These are phyloP conservation scores for Apostichopus californicus DNA, from an alignment of 35 echinoderm and acorn worm species.

Conservation along the genomic window DNA sequence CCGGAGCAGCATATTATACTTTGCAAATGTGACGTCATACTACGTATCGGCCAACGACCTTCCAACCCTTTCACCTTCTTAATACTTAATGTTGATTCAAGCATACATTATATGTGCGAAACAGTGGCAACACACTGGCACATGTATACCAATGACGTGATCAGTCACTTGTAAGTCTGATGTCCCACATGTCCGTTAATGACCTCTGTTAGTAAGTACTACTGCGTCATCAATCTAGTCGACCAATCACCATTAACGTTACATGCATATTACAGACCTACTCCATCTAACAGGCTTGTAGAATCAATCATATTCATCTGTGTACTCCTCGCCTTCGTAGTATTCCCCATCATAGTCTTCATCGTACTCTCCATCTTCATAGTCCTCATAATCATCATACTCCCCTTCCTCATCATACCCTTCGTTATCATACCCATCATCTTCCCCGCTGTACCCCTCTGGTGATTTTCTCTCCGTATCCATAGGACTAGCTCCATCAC, in stretches of 20 bases:
- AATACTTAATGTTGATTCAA: too few species aligned
- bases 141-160: too few species aligned
- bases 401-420: constrained; percentile 19
- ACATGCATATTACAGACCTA: neutral
- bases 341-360: constrained; percentile 12
- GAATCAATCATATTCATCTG: constrained; percentile 5
- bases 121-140: too few species aligned
- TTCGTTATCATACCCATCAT: constrained; percentile 24
- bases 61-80: too few species aligned
- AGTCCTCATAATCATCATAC: neutral
- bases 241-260: neutral
- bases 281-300: neutral
- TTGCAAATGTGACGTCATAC: too few species aligned
- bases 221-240: neutral
- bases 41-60: too few species aligned
- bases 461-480: constrained; percentile 30
- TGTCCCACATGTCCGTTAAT: neutral
- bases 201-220: neutral
- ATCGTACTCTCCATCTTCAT: constrained; percentile 3
- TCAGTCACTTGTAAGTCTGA: neutral
- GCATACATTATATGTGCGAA: too few species aligned
- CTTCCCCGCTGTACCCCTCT: constrained; percentile 18
- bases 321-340: constrained; percentile 22
- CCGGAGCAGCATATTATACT: too few species aligned
- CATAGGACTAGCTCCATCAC: constrained; percentile 23